Evolutionary conservation across 2,113 vertebrate species (phyloP).

Genomic region (Sisor rabdophorus): DNA sequence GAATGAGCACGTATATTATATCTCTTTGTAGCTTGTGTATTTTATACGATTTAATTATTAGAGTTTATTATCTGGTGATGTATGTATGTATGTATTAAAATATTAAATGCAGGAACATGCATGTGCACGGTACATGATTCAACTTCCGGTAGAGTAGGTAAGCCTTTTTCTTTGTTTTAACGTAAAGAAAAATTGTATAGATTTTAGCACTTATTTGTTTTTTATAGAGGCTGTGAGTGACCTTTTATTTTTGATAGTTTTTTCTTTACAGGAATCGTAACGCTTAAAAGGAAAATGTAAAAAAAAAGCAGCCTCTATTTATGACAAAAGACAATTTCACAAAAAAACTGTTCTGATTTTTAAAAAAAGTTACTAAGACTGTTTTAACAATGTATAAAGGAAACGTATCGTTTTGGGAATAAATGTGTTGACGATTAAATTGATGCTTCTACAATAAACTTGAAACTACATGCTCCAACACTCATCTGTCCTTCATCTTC

Average conservation of each 20-base stretch:
- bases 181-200: too few relatives aligned
- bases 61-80: too few relatives aligned
- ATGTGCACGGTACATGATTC: neutral
- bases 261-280: neutral
- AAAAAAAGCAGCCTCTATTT: neutral
- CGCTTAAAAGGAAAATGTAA: neutral
- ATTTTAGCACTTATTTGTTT: neutral
- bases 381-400: too few relatives aligned
- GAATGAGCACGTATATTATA: neutral
- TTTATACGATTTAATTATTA: too few relatives aligned
- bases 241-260: neutral
- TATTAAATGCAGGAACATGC: neutral
- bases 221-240: too few relatives aligned
- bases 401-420: neutral
- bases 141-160: neutral
- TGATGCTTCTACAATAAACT: conserved; percentile 7
- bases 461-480: neutral
- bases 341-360: too few relatives aligned
- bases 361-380: too few relatives aligned
- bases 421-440: neutral
- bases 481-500: neutral
- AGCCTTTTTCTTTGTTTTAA: too few relatives aligned
- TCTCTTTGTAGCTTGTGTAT: neutral
- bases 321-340: too few relatives aligned
- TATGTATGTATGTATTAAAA: neutral